Percentiles rank a stretch among this genome's conserved stretches.
These are phyloP conservation scores for Myripristis murdjan DNA, from an alignment of 2,797 vertebrate species.

Conservation along the genomic window DNA sequence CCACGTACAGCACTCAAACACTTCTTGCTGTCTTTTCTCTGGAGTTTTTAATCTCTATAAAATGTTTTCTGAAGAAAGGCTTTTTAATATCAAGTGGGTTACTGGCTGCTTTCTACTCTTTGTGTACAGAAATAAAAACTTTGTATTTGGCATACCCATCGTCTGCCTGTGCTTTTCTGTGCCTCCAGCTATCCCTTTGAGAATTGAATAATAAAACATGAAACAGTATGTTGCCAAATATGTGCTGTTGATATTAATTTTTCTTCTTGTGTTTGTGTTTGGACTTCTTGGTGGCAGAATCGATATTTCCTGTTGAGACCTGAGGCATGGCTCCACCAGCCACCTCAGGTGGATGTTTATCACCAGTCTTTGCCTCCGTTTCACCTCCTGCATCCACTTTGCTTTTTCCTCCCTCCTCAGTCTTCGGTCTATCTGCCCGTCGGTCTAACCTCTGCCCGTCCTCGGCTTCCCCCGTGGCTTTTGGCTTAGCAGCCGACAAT, in stretches of 20 bases:
- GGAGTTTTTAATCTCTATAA: slow-evolving; percentile 84
- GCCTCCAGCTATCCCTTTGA: slow-evolving; percentile 46
- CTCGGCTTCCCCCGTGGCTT: slow-evolving; percentile 18
- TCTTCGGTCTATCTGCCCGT: not conserved
- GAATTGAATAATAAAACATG: slow-evolving; percentile 52
- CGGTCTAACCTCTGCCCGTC: not conserved
- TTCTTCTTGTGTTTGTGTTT: slow-evolving; percentile 63
- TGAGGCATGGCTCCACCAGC: not conserved
- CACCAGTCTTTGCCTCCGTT: slow-evolving; percentile 14
- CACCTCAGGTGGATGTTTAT: slow-evolving; percentile 20
- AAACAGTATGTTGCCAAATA: slow-evolving; percentile 40
- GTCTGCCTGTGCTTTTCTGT: slow-evolving; percentile 48
- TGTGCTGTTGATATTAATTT: slow-evolving; percentile 36
- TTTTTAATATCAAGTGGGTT: slow-evolving; percentile 86
- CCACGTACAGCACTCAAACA: slow-evolving; percentile 65
- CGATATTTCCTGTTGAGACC: slow-evolving; percentile 38
- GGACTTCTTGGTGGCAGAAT: slow-evolving; percentile 40
- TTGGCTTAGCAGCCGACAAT: slow-evolving; percentile 15
- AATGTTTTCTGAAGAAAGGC: slow-evolving; percentile 81
- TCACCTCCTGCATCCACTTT: slow-evolving; percentile 8
- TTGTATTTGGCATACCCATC: slow-evolving; percentile 89
- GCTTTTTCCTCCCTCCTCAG: slow-evolving; percentile 2
- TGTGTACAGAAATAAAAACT: slow-evolving; percentile 90
- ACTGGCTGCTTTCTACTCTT: slow-evolving; percentile 88
- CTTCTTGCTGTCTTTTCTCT: slow-evolving; percentile 66